Conservation (phyloP, 2,888 invertebrate genomes). For the Noctua fimbriata region DNA sequence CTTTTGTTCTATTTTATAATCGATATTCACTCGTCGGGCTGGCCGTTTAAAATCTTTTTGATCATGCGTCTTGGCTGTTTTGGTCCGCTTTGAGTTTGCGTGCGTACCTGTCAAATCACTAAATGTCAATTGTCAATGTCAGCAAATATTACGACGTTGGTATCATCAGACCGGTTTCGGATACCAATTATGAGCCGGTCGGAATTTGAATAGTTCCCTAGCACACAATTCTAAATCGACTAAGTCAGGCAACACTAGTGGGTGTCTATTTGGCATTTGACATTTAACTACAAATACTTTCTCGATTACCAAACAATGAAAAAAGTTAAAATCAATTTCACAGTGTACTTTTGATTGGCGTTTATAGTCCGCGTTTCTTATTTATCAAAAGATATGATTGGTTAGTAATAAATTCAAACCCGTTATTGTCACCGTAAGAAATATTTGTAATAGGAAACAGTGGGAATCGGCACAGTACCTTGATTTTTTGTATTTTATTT, state of each 20-base stretch:
- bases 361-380: rapidly evolving
- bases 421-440: not conserved
- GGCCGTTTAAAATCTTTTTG: constrained; percentile 81
- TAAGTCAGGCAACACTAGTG: constrained; percentile 16
- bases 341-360: constrained; percentile 13
- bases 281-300: constrained; percentile 26
- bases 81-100: constrained; percentile 69
- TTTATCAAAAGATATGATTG: not conserved
- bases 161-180: not conserved
- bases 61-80: constrained; percentile 86
- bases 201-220: not conserved
- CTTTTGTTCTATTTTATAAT: constrained; percentile 85
- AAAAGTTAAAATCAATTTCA: rapidly evolving
- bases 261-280: constrained; percentile 21
- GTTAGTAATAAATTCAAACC: rapidly evolving
- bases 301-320: not conserved
- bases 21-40: constrained; percentile 84
- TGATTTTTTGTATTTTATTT: constrained; percentile 58
- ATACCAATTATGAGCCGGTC: not conserved
- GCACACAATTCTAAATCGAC: constrained; percentile 2
- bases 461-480: constrained; percentile 24
- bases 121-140: constrained; percentile 35
- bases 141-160: not conserved
- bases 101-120: constrained; percentile 49
- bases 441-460: constrained; percentile 28